phyloP scores from a whole-genome alignment of 2,113 vertebrate genomes.

The Phoenicopterus ruber region DNA sequence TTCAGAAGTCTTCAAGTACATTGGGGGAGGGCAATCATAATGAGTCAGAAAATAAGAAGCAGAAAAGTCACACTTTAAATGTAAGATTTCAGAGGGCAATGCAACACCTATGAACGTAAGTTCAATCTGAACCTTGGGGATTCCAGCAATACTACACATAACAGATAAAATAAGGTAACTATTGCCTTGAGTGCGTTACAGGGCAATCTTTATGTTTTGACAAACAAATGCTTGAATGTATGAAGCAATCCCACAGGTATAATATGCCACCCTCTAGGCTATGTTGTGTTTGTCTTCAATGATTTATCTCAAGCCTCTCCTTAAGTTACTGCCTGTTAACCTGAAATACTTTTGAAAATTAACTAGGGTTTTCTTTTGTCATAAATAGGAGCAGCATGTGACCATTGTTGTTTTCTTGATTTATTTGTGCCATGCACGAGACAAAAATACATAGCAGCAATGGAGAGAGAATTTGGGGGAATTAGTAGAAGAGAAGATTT shows the following conservation, averaged over 20 bases:
- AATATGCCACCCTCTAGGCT: neutral
- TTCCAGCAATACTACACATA: neutral
- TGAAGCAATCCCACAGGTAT: neutral
- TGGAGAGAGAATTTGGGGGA: neutral
- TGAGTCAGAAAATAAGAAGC: neutral
- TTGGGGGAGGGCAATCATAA: neutral
- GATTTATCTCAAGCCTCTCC: neutral
- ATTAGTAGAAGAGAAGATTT: neutral
- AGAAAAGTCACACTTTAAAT: neutral
- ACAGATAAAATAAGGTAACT: neutral
- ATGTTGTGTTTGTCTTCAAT: neutral
- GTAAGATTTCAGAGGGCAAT: neutral
- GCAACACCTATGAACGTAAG: neutral
- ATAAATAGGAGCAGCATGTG: neutral
- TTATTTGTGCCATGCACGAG: neutral
- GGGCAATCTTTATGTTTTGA: neutral
- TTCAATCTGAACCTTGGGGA: neutral
- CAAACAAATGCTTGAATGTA: neutral
- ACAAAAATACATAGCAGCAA: neutral
- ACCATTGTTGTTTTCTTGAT: neutral
- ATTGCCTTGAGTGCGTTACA: neutral
- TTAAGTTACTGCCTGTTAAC: neutral
- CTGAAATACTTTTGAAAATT: neutral
- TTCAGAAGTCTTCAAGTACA: neutral
- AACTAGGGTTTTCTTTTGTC: neutral